Evolutionary conservation across 2,113 vertebrate species (phyloP), one percentile per base, ranked within the genome.

Genomic region (Anarhynchus alexandrinus): DNA sequence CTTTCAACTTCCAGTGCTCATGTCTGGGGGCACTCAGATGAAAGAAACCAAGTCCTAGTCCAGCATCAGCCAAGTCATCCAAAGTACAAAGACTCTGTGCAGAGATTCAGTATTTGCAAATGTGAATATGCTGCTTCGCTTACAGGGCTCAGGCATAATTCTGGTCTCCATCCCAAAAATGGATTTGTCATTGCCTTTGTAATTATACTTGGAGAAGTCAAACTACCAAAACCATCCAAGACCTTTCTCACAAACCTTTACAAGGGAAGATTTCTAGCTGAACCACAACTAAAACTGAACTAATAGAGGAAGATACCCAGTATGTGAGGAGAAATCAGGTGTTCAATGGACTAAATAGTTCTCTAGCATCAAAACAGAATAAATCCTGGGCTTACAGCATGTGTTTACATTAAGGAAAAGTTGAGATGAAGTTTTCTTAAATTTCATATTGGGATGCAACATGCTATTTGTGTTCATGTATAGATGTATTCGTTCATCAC

Each of bases 221-320:
- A 86, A 66, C 90, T 80, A 92, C 93, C 87, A 86, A 97, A 98
- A 92, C 38, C 18, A 59, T 6, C 40, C 34, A 34, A 51, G 61
- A 54, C 14, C 62, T 45, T 49, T 55, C 74, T 65, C 36, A 45
- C 25, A 88, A 84, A 34, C 5, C 11, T 79, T 58, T 86, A 11
- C 43, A 45, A 17, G 25, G 43, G 19, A 89, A 89, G 34, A 54
- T 42, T 57, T 74, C 45, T 25, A 21, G 29, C 62, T 66, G 36
- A 82, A 34, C 20, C 22, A 47, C 42, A 72, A 57, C 23, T 15
- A 30, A 78, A 30, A 42, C 6, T 40, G 15, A 72, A 32, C 59
- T 69, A 65, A 42, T 27, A 59, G 34, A 52, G 17, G 27, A 84
- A 90, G 29, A 55, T 15, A 92, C 5, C 3, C 34, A 52, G 29